Evolutionary conservation across 1,140 invertebrate species (phyloP), one percentile per base, ranked within the genome.

Genomic region (Diorhabda sublineata): DNA sequence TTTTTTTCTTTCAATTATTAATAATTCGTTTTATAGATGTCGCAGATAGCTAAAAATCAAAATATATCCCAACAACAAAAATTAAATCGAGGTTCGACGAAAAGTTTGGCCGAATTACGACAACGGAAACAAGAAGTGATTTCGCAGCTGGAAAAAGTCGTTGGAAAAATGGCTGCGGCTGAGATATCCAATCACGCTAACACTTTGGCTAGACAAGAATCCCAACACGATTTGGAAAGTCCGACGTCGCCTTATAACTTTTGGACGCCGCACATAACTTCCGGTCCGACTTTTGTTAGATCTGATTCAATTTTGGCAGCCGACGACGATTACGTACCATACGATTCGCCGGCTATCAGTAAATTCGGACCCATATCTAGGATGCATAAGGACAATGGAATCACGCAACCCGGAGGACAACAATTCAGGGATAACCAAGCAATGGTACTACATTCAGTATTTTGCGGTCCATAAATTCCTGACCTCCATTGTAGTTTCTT

Each of bases 351-450:
- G 42, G 79, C 88, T 26, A 87, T 88, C 26, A 92, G 88, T 75
- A 92, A 91, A 81, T 93, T 90, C 77, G 92, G 91, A 8, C 91
- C 92, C 2, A 93, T 93, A 71, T 92, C 90, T n/a, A 85, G 91
- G 70, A 82, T 89, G 77, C 84, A 85, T 42, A 87, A 87, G 71
- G 79, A 84, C 43, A 75, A 75, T 59, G 71, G 71, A 26, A 69
- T 75, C n/a, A 71, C 60, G 61, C 74, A 78, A 58, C 71, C 76
- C 6, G 69, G 69, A 5, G 64, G 74, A 8, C 6, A n/a, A 8
- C 47, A 52, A n/a, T 79, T 72, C 64, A 64, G 78, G 57, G 79
- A 81, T 69, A 76, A 81, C 61, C 83, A 85, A 41, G 68, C 75
- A 56, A 66, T 79, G 76, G 77, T 78, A 69, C 26, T 26, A 26